Evolutionary conservation across 1,140 invertebrate species (phyloP), one percentile per base, ranked within the genome.

Genomic region (Bombus terrestris): DNA sequence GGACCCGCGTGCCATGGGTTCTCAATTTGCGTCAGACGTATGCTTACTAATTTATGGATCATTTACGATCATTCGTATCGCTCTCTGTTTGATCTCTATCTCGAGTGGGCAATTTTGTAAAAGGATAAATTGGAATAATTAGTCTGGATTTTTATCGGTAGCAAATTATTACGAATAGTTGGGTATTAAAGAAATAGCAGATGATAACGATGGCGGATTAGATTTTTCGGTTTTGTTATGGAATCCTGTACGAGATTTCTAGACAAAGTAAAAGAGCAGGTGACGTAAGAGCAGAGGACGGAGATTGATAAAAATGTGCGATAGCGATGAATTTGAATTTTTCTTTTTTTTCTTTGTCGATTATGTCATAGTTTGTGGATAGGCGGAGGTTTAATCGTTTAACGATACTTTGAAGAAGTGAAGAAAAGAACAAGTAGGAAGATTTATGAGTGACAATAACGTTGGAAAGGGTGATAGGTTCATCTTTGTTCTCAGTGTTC

Each of bases 1-100:
- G 92, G 92, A 94, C 93, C 57, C 77, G 90, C 83, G 59, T 86
- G 87, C 92, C 92, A 91, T 81, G 88, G 93, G 94, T 93, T 94
- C 93, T 94, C 94, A 94, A 93, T 92, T 89, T 86, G 85, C 88
- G 80, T 28, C 76, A 9, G 69, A 57, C 35, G 37, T 72, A 57
- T 22, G 41, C n/a, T 73, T 18, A 35, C 64, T 66, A 59, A 59
- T 68, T 69, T 59, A 75, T 39, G 77, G 59, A 79, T 83, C 59
- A 41, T 64, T 41, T 37, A 57, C 25, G 74, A 66, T 78, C 57
- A 59, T 43, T 22, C 22, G 39, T n/a, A 69, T 37, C 22, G n/a
- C 39, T 28, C 43, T 22, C 28, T 22, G 4, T 28, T n/a, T 32
- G 18, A 18, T 35, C 12, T 22, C 0, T 25, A 12, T 35, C 35